Percentiles rank a stretch among this genome's conserved stretches.
These are phyloP conservation scores for Trachymyrmex septentrionalis DNA, from an alignment of 1,140 invertebrate genomes.

Conservation along the genomic window DNA sequence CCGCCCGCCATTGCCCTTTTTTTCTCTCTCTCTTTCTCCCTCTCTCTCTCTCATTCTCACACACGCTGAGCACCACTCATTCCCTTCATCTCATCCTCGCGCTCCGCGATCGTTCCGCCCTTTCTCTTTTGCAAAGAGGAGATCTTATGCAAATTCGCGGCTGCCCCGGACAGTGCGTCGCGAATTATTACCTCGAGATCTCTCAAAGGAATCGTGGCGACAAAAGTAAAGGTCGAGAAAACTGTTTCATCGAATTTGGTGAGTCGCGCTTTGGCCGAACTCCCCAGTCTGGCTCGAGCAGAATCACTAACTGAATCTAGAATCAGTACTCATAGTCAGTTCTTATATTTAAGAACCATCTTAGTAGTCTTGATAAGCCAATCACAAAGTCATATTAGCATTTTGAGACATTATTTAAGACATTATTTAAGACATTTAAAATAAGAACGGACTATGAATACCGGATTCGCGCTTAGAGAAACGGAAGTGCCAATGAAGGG, in stretches of 20 bases:
- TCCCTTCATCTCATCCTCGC: constrained; percentile 54
- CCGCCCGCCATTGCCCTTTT: constrained; percentile 82
- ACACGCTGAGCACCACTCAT: constrained; percentile 42
- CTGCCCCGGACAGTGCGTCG: neutral
- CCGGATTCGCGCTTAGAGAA: neutral
- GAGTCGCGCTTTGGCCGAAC: neutral
- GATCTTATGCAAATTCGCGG: constrained; percentile 35
- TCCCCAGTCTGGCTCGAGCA: neutral
- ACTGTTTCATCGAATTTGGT: neutral
- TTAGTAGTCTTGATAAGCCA: no score
- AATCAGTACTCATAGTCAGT: no score
- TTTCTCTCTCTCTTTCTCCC: constrained; percentile 64
- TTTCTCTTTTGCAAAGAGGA: constrained; percentile 37
- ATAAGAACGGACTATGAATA: no score
- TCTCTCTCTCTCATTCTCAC: constrained; percentile 38
- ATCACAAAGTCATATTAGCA: no score
- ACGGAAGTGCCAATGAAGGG: neutral
- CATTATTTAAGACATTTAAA: no score
- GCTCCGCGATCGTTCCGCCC: neutral
- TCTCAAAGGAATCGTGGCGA: constrained; percentile 1
- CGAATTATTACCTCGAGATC: constrained; percentile 16
- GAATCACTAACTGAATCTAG: neutral
- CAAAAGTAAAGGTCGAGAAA: neutral
- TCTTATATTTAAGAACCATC: no score
- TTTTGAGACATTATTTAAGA: no score